Percentiles rank a stretch among this genome's conserved stretches.
These are phyloP conservation scores for Pongo pygmaeus DNA, from an alignment of 2,113 vertebrate genomes.

Conservation along the genomic window DNA sequence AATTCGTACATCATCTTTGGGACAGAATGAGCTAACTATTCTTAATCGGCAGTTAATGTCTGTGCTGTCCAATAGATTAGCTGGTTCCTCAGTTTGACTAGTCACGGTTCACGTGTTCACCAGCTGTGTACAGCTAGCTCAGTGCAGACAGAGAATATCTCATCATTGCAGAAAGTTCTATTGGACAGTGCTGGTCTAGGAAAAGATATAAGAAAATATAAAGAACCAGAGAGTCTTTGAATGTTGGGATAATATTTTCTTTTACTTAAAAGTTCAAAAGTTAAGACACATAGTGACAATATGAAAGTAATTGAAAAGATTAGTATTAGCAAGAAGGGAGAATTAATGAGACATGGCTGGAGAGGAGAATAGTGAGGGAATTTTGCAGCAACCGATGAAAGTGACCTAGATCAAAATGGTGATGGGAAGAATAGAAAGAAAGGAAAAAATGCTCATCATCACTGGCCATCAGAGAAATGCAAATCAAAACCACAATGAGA, in stretches of 20 bases:
- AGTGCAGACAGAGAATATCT: neutral
- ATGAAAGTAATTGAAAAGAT: neutral
- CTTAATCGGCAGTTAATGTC: neutral
- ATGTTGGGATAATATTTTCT: neutral
- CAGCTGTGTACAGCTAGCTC: neutral
- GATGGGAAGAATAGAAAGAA: neutral
- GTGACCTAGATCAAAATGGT: neutral
- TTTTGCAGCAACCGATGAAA: neutral
- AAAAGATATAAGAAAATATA: neutral
- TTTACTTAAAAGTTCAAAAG: constrained; percentile 10
- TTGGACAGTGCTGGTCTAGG: neutral
- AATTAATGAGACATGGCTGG: neutral
- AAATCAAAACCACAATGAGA: too few relatives aligned
- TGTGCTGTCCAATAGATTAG: neutral
- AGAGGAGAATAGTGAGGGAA: neutral
- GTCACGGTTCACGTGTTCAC: neutral
- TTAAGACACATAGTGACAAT: neutral
- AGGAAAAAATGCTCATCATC: too few relatives aligned
- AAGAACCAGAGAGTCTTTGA: neutral
- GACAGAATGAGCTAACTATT: neutral
- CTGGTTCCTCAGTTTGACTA: neutral
- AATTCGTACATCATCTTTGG: neutral
- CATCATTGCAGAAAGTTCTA: neutral
- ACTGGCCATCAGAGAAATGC: too few relatives aligned
- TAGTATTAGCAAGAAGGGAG: neutral